Evolutionary conservation across 2,113 vertebrate species (phyloP).

Genomic region (Pluvialis apricaria): DNA sequence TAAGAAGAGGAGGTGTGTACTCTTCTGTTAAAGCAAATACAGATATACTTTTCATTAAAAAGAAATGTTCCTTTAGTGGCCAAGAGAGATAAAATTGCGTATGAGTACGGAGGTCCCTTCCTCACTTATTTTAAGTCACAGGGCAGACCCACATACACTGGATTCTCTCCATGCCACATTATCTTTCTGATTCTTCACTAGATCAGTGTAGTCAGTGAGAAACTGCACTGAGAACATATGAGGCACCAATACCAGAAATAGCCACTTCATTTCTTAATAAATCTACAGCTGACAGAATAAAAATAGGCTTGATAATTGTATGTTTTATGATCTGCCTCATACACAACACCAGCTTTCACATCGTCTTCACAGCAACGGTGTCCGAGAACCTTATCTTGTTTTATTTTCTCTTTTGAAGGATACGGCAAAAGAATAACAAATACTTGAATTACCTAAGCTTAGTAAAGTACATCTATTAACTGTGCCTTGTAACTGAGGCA

Average conservation of each 20-base stretch:
- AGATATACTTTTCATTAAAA: neutral
- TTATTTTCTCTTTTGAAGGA: neutral
- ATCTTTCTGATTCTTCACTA: neutral
- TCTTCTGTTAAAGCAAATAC: neutral
- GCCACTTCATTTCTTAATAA: neutral
- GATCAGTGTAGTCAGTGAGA: neutral
- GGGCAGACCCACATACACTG: neutral
- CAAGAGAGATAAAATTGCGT: neutral
- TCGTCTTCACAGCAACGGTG: rapidly evolving
- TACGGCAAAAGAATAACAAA: neutral
- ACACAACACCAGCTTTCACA: neutral
- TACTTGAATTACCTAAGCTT: neutral
- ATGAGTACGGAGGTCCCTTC: neutral
- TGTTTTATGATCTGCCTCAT: neutral
- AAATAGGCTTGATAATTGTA: neutral
- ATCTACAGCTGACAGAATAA: neutral
- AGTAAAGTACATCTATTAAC: neutral
- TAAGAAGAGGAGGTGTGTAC: neutral
- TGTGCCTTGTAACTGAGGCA: neutral
- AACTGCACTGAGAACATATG: neutral
- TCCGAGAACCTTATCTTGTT: neutral
- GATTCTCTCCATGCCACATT: neutral
- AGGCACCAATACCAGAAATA: neutral
- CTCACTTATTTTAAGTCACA: neutral
- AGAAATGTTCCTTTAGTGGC: neutral